These are phyloP conservation scores for Chloropsis cyanopogon DNA, from an alignment of 2,113 vertebrate genomes.

Conservation along the genomic window DNA sequence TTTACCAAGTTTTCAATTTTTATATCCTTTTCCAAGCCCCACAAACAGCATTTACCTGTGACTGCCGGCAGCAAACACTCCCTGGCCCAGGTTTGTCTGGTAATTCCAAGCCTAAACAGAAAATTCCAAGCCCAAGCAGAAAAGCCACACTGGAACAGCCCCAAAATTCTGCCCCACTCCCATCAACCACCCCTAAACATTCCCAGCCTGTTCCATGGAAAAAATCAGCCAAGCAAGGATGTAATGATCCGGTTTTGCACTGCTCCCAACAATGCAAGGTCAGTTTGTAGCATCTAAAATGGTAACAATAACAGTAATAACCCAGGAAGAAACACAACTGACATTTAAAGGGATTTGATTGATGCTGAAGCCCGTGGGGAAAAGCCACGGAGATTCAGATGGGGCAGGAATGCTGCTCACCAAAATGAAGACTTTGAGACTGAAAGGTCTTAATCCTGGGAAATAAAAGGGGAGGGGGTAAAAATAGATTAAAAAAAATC, in stretches of 20 bases:
- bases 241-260: background rate
- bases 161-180: background rate
- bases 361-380: background rate
- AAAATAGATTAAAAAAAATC: background rate
- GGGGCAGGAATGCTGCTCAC: background rate
- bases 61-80: background rate
- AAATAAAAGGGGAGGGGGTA: rapidly evolving
- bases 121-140: background rate
- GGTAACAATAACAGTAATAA: background rate
- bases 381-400: background rate
- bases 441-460: background rate
- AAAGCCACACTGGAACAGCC: background rate
- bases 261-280: background rate
- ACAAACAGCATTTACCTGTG: background rate
- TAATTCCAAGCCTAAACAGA: background rate
- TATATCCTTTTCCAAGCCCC: background rate
- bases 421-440: background rate
- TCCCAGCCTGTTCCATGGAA: background rate
- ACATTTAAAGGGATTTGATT: background rate
- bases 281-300: background rate
- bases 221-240: background rate
- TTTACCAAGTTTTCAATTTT: background rate
- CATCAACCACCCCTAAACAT: no score
- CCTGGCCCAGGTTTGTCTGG: background rate
- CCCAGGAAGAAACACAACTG: background rate